phyloP scores from a whole-genome alignment of 2,113 vertebrate species.

The Zosterops lateralis region DNA sequence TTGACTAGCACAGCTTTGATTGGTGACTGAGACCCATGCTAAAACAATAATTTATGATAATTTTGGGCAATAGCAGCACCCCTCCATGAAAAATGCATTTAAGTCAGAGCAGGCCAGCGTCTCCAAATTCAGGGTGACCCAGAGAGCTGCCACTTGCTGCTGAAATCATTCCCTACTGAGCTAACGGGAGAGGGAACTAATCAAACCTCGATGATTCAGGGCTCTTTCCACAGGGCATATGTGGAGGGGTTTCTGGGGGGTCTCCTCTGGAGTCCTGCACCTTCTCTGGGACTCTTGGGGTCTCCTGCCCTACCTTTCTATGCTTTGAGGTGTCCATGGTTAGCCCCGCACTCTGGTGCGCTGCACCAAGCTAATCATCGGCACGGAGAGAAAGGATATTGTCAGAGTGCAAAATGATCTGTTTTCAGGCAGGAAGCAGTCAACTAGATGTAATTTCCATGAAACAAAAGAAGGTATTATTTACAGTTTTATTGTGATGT shows the following conservation, averaged over 20 bases:
- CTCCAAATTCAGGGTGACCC: not conserved
- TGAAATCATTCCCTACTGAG: not conserved
- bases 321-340: slow-evolving; percentile 20
- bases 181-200: not conserved
- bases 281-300: not conserved
- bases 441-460: slow-evolving; percentile 78
- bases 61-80: not conserved
- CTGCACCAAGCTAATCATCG: slow-evolving; percentile 68
- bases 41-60: not conserved
- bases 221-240: not conserved
- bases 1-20: not conserved
- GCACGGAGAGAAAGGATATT: slow-evolving; percentile 65
- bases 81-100: not conserved
- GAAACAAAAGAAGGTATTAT: slow-evolving; percentile 74
- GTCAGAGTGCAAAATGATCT: slow-evolving; percentile 79
- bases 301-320: slow-evolving; percentile 55
- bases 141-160: not conserved
- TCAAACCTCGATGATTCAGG: not conserved
- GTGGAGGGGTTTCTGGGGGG: not conserved
- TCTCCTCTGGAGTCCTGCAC: not conserved
- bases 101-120: not conserved
- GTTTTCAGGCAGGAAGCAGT: slow-evolving; percentile 82
- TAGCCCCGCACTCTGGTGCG: slow-evolving; percentile 44
- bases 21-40: not conserved
- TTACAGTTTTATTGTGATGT: slow-evolving; percentile 74